A percentile compares a stretch with the other conserved stretches of the same genome.
Conservation (phyloP, 2,797 vertebrate genomes). For the Lophotriccus pileatus region DNA sequence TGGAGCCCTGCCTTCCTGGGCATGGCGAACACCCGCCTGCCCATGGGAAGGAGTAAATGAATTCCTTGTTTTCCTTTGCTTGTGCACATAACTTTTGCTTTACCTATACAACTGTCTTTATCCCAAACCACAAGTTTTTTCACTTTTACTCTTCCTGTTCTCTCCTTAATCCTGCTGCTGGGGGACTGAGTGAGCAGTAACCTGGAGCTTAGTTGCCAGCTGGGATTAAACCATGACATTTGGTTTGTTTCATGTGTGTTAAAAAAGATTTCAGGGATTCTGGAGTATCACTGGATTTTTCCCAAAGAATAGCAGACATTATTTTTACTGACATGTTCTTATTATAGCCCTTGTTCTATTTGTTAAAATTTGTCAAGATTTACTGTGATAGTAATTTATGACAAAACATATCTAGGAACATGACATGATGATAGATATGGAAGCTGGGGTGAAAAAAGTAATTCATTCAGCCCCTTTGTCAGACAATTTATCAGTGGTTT, state of each 20-base stretch:
- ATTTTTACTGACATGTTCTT: neutral
- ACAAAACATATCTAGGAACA: neutral
- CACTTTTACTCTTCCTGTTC: neutral
- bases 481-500: neutral
- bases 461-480: constrained; percentile 10
- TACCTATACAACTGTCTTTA: neutral
- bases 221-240: accelerated
- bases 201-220: neutral
- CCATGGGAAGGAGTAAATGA: neutral
- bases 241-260: neutral
- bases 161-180: neutral
- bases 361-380: constrained; percentile 12
- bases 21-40: neutral
- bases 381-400: constrained; percentile 3
- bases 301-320: neutral
- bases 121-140: neutral
- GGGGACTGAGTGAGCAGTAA: neutral
- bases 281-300: neutral
- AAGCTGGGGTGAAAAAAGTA: neutral
- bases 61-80: neutral
- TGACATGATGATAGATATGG: neutral
- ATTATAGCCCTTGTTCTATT: neutral
- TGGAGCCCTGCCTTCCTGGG: neutral
- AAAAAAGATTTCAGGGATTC: neutral
- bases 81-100: neutral